Conservation (phyloP, 2,113 vertebrate species). For the Mystacornis crossleyi region DNA sequence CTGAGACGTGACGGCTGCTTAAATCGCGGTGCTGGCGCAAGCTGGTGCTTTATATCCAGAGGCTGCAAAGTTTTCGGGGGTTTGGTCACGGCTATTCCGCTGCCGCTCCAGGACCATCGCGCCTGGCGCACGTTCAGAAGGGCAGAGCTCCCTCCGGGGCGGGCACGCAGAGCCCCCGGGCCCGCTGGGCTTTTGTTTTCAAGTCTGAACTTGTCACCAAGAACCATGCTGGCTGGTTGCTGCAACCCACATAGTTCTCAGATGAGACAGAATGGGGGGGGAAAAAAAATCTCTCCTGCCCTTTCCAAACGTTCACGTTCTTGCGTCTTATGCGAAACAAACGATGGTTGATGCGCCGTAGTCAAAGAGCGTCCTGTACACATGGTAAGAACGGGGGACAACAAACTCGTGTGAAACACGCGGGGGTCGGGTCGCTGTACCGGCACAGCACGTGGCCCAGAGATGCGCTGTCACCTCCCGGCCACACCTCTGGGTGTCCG, state of each 20-base stretch:
- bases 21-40: fast-evolving
- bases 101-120: not conserved
- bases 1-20: fast-evolving
- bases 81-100: fast-evolving
- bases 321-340: not conserved
- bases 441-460: fast-evolving
- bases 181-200: not conserved
- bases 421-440: fast-evolving
- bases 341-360: not conserved
- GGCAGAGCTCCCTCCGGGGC: not conserved
- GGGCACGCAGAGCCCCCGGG: not conserved
- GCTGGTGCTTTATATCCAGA: fast-evolving
- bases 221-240: not conserved
- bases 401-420: fast-evolving
- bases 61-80: not conserved
- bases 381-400: not conserved
- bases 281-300: not conserved
- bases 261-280: not conserved
- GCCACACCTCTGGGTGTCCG: not conserved
- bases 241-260: not conserved
- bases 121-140: fast-evolving
- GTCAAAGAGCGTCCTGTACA: not conserved
- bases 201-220: not conserved
- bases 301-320: not conserved
- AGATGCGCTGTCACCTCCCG: not conserved